Base-by-base conservation (phyloP, 2,888 invertebrate species). In the Dasypogon diadema region DNA sequence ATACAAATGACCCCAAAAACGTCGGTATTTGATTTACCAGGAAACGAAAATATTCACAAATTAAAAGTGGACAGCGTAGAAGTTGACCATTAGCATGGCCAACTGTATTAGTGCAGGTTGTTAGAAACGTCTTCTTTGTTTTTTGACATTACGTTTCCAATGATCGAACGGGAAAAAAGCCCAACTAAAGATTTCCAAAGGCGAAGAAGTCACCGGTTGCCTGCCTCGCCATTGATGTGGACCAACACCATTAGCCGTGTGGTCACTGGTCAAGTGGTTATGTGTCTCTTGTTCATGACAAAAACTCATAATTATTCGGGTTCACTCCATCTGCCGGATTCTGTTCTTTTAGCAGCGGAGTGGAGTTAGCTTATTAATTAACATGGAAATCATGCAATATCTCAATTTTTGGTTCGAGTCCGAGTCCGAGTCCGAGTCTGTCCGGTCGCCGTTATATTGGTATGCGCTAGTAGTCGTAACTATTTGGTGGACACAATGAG, bases 11-110 rank as follows among this genome's bases (percentile, higher is more conserved):
- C 54, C 54, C 56, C 55, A 56, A 73, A 73, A 74, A 74, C 54
- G 73, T 70, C 70, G 70, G 70, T 70, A 54, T 54, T 54, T 70
- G 70, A 70, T 70, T 70, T 70, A 54, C 70, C 70, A 70, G 70
- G 70, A 70, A 70, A 70, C 70, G 70, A 70, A 70, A 73, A 73
- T 73, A 73, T 73, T 73, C 73, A 56, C 56, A 73, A 73, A 73
- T 56, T 73, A 73, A 73, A 37, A 73, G 21, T 54, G 54, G 42
- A 56, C 16, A 16, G 42, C 18, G 56, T 73, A 34, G 24, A 42
- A 55, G 73, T 24, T 56, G 73, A 34, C 42, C 55, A 73, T 73
- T 73, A 73, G 56, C 54, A 18, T 26, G 30, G 30, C 54, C 18
- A 30, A 54, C 30, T 54, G 54, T 30, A 37, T 46, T 46, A 18